Evolutionary conservation across 2,113 vertebrate species (phyloP).

Genomic region (Labeo rohita): DNA sequence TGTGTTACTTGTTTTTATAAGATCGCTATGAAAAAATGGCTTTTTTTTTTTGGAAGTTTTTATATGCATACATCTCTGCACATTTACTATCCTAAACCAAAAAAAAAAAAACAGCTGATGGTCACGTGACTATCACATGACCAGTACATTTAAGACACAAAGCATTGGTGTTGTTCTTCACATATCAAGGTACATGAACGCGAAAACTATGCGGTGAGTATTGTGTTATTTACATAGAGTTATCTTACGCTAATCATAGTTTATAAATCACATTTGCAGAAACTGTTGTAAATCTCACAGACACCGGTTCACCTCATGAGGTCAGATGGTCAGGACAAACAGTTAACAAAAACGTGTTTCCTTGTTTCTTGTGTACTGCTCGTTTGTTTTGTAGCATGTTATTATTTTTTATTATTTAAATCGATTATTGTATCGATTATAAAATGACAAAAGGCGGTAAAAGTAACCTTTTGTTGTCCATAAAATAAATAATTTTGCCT

Average conservation of each 20-base stretch:
- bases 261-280: neutral
- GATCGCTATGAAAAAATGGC: neutral
- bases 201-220: slow-evolving; percentile 39
- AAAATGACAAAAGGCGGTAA: neutral
- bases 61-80: neutral
- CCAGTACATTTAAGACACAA: neutral
- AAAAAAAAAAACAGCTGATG: slow-evolving; percentile 15
- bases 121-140: slow-evolving; percentile 32
- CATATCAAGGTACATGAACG: neutral
- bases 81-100: no score
- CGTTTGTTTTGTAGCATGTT: neutral
- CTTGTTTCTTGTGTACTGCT: neutral
- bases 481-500: neutral
- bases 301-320: neutral
- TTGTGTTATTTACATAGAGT: neutral
- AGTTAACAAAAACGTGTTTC: neutral
- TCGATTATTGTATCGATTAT: no score
- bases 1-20: no score
- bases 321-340: neutral
- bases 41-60: neutral
- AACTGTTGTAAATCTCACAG: neutral
- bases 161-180: neutral
- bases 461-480: neutral
- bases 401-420: neutral
- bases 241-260: neutral